Base-by-base conservation (phyloP, 2,888 invertebrate genomes). In the Thymelicus sylvestris region DNA sequence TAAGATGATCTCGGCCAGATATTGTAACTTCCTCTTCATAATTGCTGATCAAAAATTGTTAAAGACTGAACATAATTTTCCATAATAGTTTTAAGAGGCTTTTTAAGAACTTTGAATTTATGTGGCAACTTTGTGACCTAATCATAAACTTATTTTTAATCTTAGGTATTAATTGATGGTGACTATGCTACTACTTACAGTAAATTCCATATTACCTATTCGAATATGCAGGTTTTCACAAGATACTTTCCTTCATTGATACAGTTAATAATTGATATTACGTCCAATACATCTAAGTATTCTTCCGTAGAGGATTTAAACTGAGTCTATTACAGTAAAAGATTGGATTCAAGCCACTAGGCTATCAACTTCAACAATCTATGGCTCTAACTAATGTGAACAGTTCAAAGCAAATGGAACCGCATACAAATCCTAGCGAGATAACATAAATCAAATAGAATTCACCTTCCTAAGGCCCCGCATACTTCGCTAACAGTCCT, bases 381-480 rank as follows among this genome's bases (percentile, higher is more conserved):
- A 55, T 24, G 55, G 2, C 12, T 55, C 55, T 55, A 55, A 48
- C 57, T 59, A 64, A 63, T 59, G 57, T 15, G 19, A 69, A 38
- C 59, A 24, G 55, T 55, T 55, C 55, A 55, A 55, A 55, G 31
- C 31, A 63, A 64, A 69, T 50, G 64, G 67, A n/a, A 55, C 68
- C 69, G 57, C 64, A 48, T 59, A 24, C 64, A 59, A 70, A 69
- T 60, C 57, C 69, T 50, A 65, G 48, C 65, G 55, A 60, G 65
- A 70, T 70, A 70, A 60, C 70, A 70, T 70, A 70, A 70, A 70
- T 70, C 70, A 70, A 70, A 70, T 70, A 70, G 70, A 70, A 70
- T 65, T 63, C 70, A 50, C 70, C 50, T 59, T 44, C 6, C 12
- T 12, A 41, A 55, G 10, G 8, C n/a, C 41, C 63, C 48, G 47